Conservation (phyloP, 2,888 invertebrate species). For the Drosophila subquinaria region DNA sequence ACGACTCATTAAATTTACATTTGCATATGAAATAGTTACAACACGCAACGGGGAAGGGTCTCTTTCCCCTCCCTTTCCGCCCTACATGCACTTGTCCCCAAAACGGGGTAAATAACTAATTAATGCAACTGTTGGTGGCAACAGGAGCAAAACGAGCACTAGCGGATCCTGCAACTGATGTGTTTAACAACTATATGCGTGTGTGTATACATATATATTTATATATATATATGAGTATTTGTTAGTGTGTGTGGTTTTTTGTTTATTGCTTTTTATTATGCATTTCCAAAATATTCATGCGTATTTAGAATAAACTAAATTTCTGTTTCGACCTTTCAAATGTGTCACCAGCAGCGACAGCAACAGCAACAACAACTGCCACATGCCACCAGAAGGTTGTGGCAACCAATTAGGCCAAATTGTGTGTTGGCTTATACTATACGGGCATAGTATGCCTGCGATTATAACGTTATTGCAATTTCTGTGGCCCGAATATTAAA, state of each 20-base stretch:
- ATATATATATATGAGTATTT: too few species aligned
- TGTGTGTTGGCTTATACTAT: conserved; percentile 38
- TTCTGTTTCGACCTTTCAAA: conserved; percentile 51
- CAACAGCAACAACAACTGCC: conserved; percentile 27
- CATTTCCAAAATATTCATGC: conserved; percentile 54
- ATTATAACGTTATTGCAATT: conserved; percentile 50
- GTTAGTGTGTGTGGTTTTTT: conserved; percentile 13
- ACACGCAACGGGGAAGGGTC: conserved; percentile 45
- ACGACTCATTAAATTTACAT: conserved; percentile 79
- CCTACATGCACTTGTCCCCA: background rate
- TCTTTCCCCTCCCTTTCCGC: background rate
- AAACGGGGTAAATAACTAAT: conserved; percentile 58
- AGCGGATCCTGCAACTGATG: conserved; percentile 50
- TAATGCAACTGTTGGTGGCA: conserved; percentile 66
- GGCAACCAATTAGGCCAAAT: conserved; percentile 72
- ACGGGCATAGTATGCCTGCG: conserved; percentile 11
- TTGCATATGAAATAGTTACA: conserved; percentile 78
- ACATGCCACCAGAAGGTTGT: conserved; percentile 50
- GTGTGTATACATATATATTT: background rate
- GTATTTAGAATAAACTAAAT: conserved; percentile 58
- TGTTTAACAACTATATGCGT: conserved; percentile 20
- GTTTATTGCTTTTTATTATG: conserved; percentile 53
- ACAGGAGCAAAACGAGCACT: conserved; percentile 31
- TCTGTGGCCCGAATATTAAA: conserved; percentile 60
- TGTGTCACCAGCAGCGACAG: conserved; percentile 47